Evolutionary conservation across 2,113 vertebrate species (phyloP).

Genomic region (Leuciscus idus): DNA sequence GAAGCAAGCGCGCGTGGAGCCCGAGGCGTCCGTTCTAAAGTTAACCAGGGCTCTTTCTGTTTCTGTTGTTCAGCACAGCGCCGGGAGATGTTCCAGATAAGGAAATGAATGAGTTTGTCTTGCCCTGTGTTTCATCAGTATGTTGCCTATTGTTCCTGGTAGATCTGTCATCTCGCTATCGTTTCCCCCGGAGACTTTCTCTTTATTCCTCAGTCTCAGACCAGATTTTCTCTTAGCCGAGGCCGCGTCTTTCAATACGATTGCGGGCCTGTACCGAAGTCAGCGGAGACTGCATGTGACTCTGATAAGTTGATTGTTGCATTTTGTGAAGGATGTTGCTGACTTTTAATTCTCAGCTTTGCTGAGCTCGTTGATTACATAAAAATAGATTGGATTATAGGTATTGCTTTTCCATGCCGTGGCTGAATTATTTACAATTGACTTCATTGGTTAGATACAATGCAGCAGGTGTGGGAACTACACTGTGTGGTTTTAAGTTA

Average conservation of each 20-base stretch:
- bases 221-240: background rate
- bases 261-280: background rate
- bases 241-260: background rate
- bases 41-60: background rate
- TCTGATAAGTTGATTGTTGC: slow-evolving; percentile 45
- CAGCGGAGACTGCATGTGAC: slow-evolving; percentile 22
- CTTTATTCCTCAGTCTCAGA: slow-evolving; percentile 25
- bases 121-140: slow-evolving; percentile 30
- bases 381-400: slow-evolving; percentile 53
- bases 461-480: slow-evolving; percentile 13
- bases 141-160: slow-evolving; percentile 27
- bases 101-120: slow-evolving; percentile 46
- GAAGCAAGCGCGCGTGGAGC: slow-evolving; percentile 32
- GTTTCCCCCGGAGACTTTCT: slow-evolving; percentile 20
- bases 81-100: slow-evolving; percentile 29
- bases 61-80: background rate
- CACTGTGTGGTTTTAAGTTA: background rate
- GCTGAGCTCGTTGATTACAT: slow-evolving; percentile 52
- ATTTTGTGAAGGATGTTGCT: slow-evolving; percentile 6
- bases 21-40: background rate
- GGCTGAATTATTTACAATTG: slow-evolving; percentile 15
- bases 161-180: slow-evolving; percentile 38
- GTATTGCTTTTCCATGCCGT: slow-evolving; percentile 47
- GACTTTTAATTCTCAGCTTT: slow-evolving; percentile 41
- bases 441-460: slow-evolving; percentile 36